Evolutionary conservation across 2,888 invertebrate genomes (phyloP).

Genomic region (Eremobia ochroleuca): DNA sequence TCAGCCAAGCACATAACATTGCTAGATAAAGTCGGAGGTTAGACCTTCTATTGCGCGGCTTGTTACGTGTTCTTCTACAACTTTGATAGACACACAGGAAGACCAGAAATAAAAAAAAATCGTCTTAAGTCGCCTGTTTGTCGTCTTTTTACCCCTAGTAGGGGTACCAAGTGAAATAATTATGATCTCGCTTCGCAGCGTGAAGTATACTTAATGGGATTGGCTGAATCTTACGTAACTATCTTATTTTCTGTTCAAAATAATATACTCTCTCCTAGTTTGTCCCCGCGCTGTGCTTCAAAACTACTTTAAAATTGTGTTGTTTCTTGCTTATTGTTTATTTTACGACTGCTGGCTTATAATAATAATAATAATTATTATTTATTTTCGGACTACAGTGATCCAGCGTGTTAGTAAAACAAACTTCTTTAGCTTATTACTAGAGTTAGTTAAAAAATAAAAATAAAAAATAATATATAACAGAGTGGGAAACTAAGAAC

Average conservation of each 20-base stretch:
- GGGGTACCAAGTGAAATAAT: constrained; percentile 71
- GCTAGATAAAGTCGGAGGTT: no score
- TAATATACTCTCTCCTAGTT: constrained; percentile 44
- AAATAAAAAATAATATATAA: no score
- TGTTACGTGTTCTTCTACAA: neutral
- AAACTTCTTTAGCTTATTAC: no score
- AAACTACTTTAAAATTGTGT: constrained; percentile 46
- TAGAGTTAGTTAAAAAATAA: no score
- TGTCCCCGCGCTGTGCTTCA: constrained; percentile 12
- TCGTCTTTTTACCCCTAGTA: constrained; percentile 48
- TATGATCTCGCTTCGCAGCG: constrained; percentile 69
- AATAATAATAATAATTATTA: no score
- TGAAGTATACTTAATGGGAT: constrained; percentile 72
- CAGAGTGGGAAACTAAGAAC: no score
- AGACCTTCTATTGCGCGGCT: no score
- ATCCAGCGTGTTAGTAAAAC: no score
- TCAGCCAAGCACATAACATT: no score
- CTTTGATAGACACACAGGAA: neutral
- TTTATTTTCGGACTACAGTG: no score
- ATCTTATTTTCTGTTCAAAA: constrained; percentile 59
- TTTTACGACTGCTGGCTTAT: neutral
- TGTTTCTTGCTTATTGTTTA: constrained; percentile 27
- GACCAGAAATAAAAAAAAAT: neutral
- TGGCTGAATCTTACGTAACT: constrained; percentile 70
- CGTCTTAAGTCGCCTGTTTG: neutral